Evolutionary conservation across 2,888 invertebrate genomes (phyloP).

Genomic region (Heliconius erato): DNA sequence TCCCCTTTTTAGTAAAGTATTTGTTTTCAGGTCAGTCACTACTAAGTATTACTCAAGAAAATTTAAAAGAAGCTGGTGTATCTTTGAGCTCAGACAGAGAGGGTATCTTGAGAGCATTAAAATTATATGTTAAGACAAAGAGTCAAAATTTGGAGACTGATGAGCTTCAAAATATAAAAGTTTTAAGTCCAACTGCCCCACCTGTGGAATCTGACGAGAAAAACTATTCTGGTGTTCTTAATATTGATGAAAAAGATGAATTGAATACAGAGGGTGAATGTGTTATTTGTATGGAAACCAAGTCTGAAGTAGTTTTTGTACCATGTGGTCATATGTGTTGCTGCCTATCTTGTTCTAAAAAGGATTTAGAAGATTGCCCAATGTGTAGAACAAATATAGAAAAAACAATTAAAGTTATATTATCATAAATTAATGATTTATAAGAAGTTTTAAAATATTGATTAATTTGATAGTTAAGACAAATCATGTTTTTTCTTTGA

Average conservation of each 20-base stretch:
- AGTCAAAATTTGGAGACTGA: conserved; percentile 58
- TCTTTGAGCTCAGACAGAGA: conserved; percentile 84
- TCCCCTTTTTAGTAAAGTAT: conserved; percentile 90
- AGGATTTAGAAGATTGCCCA: conserved; percentile 88
- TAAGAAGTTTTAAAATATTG: background rate
- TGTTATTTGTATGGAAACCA: conserved; percentile 92
- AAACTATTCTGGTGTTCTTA: conserved; percentile 70
- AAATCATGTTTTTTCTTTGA: background rate
- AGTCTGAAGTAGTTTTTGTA: conserved; percentile 90
- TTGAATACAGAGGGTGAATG: conserved; percentile 87
- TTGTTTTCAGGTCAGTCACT: conserved; percentile 83
- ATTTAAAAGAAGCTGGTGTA: conserved; percentile 87
- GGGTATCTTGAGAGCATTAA: conserved; percentile 87
- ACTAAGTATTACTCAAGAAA: conserved; percentile 82
- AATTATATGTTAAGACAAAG: conserved; percentile 83
- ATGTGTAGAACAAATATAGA: conserved; percentile 91
- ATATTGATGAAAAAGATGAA: conserved; percentile 63
- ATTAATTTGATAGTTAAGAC: background rate
- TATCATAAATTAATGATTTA: conserved; percentile 56
- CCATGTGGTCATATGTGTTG: conserved; percentile 96
- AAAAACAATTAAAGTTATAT: conserved; percentile 88
- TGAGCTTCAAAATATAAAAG: conserved; percentile 54
- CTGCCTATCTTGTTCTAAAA: conserved; percentile 89
- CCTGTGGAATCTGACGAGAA: conserved; percentile 60
- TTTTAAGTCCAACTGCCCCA: conserved; percentile 66